Evolutionary conservation across 2,888 invertebrate genomes (phyloP), one percentile per base, ranked within the genome.

Genomic region (Drosophila putrida): DNA sequence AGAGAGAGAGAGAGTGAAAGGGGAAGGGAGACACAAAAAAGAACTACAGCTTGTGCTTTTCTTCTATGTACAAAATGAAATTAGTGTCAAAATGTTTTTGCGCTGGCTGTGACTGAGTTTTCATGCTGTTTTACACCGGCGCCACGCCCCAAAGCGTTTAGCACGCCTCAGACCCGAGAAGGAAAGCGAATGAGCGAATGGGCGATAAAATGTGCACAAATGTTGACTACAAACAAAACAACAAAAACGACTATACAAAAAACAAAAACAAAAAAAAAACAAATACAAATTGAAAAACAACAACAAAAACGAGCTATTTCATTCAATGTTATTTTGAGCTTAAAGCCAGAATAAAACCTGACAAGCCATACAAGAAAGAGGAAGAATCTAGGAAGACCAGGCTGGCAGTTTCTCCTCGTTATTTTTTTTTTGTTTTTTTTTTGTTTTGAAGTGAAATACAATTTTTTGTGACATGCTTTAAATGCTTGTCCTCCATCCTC

Each of bases 31-130:
- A 36, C 43, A 43, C n/a, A 47, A 57, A 50, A 50, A 44, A 55
- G 39, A 50, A 60, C 38, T 13, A 50, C 44, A 67, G 71, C 80
- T 80, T 57, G 67, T 74, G 75, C 78, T 79, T 79, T 81, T 84
- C 79, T 83, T 86, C 77, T 75, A 68, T 82, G 80, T 78, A 84
- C 76, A 84, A 85, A 85, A 85, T 85, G 88, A 85, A 85, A 85
- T 85, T 85, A 85, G 85, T 87, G 85, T 85, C 85, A 85, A 85
- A 85, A 85, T 85, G 85, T 85, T 85, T 85, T 85, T 87, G 87
- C 87, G 64, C 69, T 87, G 78, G 60, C 87, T 84, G 78, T 82
- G 80, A 84, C 83, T 84, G 84, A 84, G 80, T 81, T 87, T 84
- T 87, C 87, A 75, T 86, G 83, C 83, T 87, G 85, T 80, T 87